Evolutionary conservation across 2,797 vertebrate species (phyloP), one percentile per base, ranked within the genome.

Genomic region (Scolopax bukidnonensis): DNA sequence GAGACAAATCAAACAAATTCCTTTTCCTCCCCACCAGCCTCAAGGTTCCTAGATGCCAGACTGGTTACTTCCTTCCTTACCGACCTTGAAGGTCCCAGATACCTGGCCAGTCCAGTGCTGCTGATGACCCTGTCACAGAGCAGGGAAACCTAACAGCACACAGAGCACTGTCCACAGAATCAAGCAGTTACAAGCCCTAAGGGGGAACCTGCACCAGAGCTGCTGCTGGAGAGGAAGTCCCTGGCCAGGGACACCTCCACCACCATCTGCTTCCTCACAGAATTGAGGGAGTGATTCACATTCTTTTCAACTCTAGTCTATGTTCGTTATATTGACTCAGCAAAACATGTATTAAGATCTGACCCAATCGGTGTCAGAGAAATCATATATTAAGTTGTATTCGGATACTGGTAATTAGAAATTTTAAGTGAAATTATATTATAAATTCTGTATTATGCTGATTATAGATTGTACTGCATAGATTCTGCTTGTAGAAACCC

Each of bases 221-320:
- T 76, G 74, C 57, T 67, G 30, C 36, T 68, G 16, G 20, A 84
- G 28, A 81, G 43, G 5, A 10, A 70, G 10, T 5, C 17, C 12
- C 18, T 14, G 5, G 25, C 28, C 50, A 68, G 19, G 30, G 19
- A 71, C 25, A 50, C 14, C 27, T 59, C n/a, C 16, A 75, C 19
- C 36, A 64, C 3, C 16, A 4, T 24, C 45, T 69, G 12, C 41
- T 69, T 67, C 50, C 33, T 82, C n/a, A 19, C 30, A 61, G 2
- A 8, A 73, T 0, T 19, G 20, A 79, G 5, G 12, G 5, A 82
- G 15, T 45, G 16, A 68, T 8, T 43, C 0, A 0, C 15, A 73
- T 17, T 51, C 6, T n/a, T 51, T 65, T 69, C 3, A 0, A 82
- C 16, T 57, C 30, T 25, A 56, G 17, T 12, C 30, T 60, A 48